Base-by-base conservation (phyloP, 2,113 vertebrate species). In the Cyrtonyx montezumae region DNA sequence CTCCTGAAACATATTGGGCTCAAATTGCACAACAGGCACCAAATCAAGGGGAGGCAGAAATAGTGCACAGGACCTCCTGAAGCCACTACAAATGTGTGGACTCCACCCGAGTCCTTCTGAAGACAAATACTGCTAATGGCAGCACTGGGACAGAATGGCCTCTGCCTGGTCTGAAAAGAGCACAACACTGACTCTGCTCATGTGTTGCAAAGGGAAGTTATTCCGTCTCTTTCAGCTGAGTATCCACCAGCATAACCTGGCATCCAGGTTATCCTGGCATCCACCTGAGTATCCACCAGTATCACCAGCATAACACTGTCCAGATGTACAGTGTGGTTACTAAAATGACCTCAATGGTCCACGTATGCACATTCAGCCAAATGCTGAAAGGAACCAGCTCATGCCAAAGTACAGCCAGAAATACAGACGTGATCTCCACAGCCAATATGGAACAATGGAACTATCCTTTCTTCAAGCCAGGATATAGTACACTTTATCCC, bases 1-100 rank as follows among this genome's bases (percentile, higher is more conserved):
- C 90, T 95, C 66, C 76, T 94, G 91, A 92, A 95, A 84, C 78
- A 94, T 84, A 84, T 45, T 87, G 87, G 93, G 69, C 92, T 97
- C 70, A 73, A 95, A 95, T 48, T 78, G 34, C 80, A 94, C 62
- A 85, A 83, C n/a, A 81, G 67, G 77, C 85, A 94, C 37, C 77
- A 87, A 83, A 92, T 58, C 2, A 51, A 62, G 43, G 69, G 61
- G 56, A 93, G 51, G 49, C 36, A 94, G 58, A 66, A 86, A 90
- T 26, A 37, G 19, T 3, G 0, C 1, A 0, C 0, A 0, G 58
- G 58, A 86, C 62, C 48, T 73, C 74, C 61, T 55, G n/a, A 62
- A 86, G 48, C 26, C 2, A 0, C 51, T 81, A 69, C 21, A 58
- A 43, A 42, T 37, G 48, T 37, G 13, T 49, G 59, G 13, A 69